Evolutionary conservation across 2,888 invertebrate species (phyloP).

Genomic region (Diaphora mendica): DNA sequence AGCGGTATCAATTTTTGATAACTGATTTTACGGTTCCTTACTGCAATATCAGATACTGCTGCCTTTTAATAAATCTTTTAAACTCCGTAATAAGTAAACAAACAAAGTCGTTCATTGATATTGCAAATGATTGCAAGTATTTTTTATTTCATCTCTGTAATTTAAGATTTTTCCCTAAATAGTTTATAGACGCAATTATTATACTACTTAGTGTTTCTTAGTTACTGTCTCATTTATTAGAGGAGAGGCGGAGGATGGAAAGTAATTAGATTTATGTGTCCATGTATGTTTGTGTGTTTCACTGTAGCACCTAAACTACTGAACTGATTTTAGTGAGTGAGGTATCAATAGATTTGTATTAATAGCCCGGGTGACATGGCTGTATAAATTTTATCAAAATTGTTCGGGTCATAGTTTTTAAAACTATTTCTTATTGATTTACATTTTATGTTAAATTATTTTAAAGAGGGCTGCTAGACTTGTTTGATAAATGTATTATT

Average conservation of each 20-base stretch:
- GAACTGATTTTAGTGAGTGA: no score
- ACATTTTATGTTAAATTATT: not conserved
- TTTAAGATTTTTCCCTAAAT: not conserved
- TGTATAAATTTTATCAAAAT: no score
- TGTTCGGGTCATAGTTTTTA: no score
- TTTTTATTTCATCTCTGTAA: not conserved
- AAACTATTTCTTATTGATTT: no score
- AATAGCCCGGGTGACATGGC: no score
- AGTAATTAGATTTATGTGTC: not conserved
- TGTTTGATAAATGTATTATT: not conserved
- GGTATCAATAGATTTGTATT: no score
- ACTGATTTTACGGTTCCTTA: constrained; percentile 38
- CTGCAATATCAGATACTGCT: constrained; percentile 40
- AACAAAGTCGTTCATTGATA: constrained; percentile 11
- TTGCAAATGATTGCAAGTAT: not conserved
- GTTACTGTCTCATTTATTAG: not conserved
- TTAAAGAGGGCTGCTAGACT: not conserved
- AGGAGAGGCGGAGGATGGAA: not conserved
- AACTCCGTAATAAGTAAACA: constrained; percentile 24
- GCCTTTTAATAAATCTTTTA: constrained; percentile 17
- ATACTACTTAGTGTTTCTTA: not conserved
- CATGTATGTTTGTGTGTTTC: no score
- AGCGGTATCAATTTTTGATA: constrained; percentile 25
- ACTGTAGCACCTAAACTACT: no score
- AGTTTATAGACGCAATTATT: no score